Conservation (phyloP, 2,797 vertebrate genomes). For the Poecilia velifera region DNA sequence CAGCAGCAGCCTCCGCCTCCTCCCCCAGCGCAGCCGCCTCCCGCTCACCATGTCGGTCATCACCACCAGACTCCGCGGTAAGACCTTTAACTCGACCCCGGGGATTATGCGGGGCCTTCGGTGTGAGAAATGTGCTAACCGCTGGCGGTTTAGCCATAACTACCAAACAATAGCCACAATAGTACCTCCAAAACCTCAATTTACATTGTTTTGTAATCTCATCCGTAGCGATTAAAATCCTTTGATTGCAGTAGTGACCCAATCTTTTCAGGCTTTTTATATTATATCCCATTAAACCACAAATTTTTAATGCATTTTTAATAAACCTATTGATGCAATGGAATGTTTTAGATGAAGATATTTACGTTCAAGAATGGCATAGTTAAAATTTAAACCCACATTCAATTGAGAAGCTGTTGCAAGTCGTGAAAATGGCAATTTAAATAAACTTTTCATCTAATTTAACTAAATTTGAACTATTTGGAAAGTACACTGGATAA, state of each 20-base stretch:
- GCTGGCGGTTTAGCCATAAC: background rate
- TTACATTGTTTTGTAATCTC: background rate
- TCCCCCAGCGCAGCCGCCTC: conserved; percentile 80
- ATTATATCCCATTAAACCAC: background rate
- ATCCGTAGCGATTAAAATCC: no score
- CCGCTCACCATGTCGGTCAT: conserved; percentile 81
- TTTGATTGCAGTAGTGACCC: no score
- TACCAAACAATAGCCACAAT: background rate
- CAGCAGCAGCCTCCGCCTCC: conserved; percentile 82
- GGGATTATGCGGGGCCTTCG: conserved; percentile 55
- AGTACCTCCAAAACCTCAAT: background rate
- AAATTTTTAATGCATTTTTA: background rate
- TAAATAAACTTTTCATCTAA: background rate
- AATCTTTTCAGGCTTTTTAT: background rate
- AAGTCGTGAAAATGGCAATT: background rate
- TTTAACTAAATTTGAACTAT: background rate
- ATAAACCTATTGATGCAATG: background rate
- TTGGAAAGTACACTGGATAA: background rate
- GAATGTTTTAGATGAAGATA: background rate
- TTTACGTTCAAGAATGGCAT: background rate
- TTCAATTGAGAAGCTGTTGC: background rate
- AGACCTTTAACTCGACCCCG: conserved; percentile 65
- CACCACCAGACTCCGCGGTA: conserved; percentile 85
- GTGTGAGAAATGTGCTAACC: background rate
- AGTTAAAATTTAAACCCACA: background rate